Base-by-base conservation (phyloP, 2,888 invertebrate species). In the Leptinotarsa rubiginosa region DNA sequence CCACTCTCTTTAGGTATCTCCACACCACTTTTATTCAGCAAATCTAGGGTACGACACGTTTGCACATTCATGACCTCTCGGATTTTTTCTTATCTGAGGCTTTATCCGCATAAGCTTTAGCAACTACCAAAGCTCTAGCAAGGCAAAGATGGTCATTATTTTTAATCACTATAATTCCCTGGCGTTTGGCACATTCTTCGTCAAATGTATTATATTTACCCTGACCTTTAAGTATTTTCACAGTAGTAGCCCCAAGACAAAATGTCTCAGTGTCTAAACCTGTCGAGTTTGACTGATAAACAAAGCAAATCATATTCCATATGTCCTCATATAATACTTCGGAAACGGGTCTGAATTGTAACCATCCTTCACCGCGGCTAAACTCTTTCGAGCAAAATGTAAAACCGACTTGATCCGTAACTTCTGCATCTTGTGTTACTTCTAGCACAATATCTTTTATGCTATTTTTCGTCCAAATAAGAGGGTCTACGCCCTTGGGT, bases 151-250 rank as follows among this genome's bases (percentile, higher is more conserved):
- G 4, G 12, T 52, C 52, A n/a, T 22, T 67, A 52, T 49, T 67
- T 13, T 52, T 67, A 22, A 67, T 67, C 16, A 31, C 13, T 20
- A 50, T 50, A 50, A 67, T 67, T 5, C 72, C 65, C n/a, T 67
- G 10, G 68, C 78, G 49, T 47, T 47, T 47, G 13, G 31, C 47
- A 70, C 75, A 76, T 65, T 75, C 75, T 47, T 72, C 74, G 15
- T 75, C 72, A 56, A 76, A 76, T 22, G 47, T 75, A 47, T 70
- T 70, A 47, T 12, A 56, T 59, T 31, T 49, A 2, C 64, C 66
- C 13, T 10, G n/a, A 13, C 54, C 54, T 54, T 54, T 18, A 20
- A 12, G 54, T 18, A 54, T 54, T 54, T 54, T 22, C 12, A 54
- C 20, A 18, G 20, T 20, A 2, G 54, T 54, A 1, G 20, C 18